Base-by-base conservation (phyloP, 2,113 vertebrate genomes). In the Aviceda subcristata region DNA sequence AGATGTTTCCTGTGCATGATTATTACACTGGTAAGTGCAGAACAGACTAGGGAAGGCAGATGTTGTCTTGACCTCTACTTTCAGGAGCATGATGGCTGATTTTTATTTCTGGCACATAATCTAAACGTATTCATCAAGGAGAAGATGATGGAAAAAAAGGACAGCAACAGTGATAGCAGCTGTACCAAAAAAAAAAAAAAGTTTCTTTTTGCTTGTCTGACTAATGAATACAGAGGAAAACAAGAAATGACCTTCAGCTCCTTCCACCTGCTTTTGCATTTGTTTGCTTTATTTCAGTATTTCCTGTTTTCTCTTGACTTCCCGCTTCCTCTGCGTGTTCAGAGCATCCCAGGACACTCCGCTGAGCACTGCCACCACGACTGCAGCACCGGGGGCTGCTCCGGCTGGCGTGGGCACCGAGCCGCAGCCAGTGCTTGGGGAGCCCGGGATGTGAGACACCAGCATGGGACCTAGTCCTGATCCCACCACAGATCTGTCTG, bases 21-120 rank as follows among this genome's bases (percentile, higher is more conserved):
- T 79, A 59, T 80, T 63, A 39, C 59, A 68, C 63, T 90, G 57
- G 19, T 48, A 83, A 83, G 72, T 66, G 34, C 30, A 53, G 43
- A 83, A 75, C 17, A 48, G 57, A 80, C 67, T 19, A 84, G 78
- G 53, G 83, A 84, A 95, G 81, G 77, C 88, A 95, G 95, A 92
- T 90, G 91, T 92, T 94, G n/a, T 59, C 81, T 53, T 96, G 86
- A 95, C 91, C 88, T 80, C 86, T 84, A 50, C 77, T 94, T 88
- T 59, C 93, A 88, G 67, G 76, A 93, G 43, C 39, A 12, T 6
- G 32, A 80, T 57, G 36, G 81, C 24, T 73, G 77, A 77, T 93
- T 91, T 91, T 95, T 89, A 92, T 77, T 94, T 95, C 94, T 87
- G 59, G 81, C n/a, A 80, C 77, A 68, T 67, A 90, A 94, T 92